Percentiles rank a stretch among this genome's conserved stretches.
These are phyloP conservation scores for Leucania comma DNA, from an alignment of 2,888 invertebrate genomes.

Conservation along the genomic window DNA sequence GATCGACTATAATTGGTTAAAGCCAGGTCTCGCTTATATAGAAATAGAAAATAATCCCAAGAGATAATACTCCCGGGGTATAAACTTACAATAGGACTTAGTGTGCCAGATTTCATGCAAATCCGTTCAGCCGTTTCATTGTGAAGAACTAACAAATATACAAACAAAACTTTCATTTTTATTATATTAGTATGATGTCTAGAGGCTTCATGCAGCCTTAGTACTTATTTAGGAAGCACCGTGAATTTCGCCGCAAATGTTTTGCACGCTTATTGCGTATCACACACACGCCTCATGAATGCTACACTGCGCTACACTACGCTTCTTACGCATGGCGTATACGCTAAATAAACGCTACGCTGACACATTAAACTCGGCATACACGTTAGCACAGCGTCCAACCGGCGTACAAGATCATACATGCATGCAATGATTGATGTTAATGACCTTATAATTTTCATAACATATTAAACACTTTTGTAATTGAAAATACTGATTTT, in stretches of 20 bases:
- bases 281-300: constrained; percentile 23
- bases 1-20: too few relatives aligned
- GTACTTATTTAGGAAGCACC: constrained; percentile 1
- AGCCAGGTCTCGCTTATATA: too few relatives aligned
- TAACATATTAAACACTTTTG: constrained; percentile 21
- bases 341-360: constrained; percentile 30
- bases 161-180: too few relatives aligned
- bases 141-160: too few relatives aligned
- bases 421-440: background rate
- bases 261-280: constrained; percentile 21
- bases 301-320: constrained; percentile 32
- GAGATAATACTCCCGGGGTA: too few relatives aligned
- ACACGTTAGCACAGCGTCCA: background rate
- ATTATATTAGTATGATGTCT: too few relatives aligned
- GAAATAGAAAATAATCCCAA: too few relatives aligned
- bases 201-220: background rate
- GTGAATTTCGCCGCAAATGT: constrained; percentile 10
- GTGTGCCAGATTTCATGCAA: too few relatives aligned
- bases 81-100: too few relatives aligned
- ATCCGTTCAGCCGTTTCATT: too few relatives aligned
- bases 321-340: constrained; percentile 20
- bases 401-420: constrained; percentile 4
- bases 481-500: constrained; percentile 33
- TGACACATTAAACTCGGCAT: constrained; percentile 8
- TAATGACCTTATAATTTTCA: constrained; percentile 11